A percentile compares a stretch with the other conserved stretches of the same genome.
These are phyloP conservation scores for Hypotaenidia okinawae DNA, from an alignment of 2,797 vertebrate species.

Conservation along the genomic window DNA sequence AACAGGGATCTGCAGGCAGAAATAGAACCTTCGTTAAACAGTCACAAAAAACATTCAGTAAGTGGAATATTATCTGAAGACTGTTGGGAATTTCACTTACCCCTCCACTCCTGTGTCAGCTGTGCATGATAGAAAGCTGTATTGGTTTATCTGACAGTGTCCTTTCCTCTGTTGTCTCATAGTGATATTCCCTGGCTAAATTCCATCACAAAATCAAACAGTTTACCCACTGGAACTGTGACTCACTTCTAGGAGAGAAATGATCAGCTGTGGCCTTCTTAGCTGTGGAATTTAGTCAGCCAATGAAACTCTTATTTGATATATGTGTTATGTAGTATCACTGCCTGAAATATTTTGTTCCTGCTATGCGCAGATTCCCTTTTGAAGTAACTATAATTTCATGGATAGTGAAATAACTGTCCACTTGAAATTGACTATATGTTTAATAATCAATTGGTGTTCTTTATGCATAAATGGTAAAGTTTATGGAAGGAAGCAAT, in stretches of 20 bases:
- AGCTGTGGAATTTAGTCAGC: not conserved
- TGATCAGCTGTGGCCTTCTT: not conserved
- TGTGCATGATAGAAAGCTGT: not conserved
- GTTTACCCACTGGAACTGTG: not conserved
- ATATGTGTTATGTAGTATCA: not conserved
- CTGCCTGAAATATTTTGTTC: not conserved
- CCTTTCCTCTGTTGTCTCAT: not conserved
- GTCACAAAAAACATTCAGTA: not conserved
- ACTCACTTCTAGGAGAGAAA: not conserved
- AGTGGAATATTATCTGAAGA: constrained; percentile 28
- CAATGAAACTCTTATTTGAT: not conserved
- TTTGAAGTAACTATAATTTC: not conserved
- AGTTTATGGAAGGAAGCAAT: not conserved
- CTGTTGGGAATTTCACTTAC: not conserved
- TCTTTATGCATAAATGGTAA: not conserved
- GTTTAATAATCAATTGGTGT: not conserved
- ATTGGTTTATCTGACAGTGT: constrained; percentile 3
- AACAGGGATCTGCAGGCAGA: not conserved
- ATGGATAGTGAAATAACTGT: not conserved
- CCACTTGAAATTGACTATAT: not conserved
- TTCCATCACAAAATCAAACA: not conserved
- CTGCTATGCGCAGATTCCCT: not conserved
- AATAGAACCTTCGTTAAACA: constrained; percentile 29
- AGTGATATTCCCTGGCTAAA: not conserved
- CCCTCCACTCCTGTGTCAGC: not conserved